Evolutionary conservation across 2,888 invertebrate species (phyloP).

Genomic region (Pachydiplax longipennis): DNA sequence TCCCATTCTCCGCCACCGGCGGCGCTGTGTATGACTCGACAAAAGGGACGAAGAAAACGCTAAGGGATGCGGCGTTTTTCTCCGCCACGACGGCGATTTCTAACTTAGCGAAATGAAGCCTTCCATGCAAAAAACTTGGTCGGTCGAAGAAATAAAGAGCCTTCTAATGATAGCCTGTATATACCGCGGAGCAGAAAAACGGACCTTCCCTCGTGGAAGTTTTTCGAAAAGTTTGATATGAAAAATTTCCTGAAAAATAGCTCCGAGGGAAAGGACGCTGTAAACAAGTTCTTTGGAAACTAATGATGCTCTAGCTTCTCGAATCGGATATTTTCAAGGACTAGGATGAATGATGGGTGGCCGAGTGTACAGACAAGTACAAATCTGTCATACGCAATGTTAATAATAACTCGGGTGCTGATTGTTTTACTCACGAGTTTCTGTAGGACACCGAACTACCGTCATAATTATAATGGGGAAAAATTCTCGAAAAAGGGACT

Average conservation of each 20-base stretch:
- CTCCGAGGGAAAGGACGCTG: neutral
- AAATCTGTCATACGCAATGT: neutral
- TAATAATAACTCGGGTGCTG: neutral
- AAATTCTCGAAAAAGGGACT: too few relatives aligned
- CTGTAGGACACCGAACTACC: too few relatives aligned
- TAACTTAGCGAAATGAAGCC: neutral
- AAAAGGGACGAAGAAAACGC: neutral
- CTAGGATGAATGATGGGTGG: neutral
- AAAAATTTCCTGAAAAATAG: neutral
- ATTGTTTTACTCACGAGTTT: neutral
- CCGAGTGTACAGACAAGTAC: neutral
- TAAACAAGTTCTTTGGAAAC: neutral
- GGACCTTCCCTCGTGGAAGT: neutral
- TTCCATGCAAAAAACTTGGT: neutral
- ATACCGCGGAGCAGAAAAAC: neutral
- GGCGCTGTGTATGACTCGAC: neutral
- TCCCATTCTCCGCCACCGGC: neutral
- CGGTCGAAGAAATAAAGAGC: neutral
- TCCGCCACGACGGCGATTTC: neutral
- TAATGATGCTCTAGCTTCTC: neutral
- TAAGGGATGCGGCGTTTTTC: neutral
- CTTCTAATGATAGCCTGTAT: neutral
- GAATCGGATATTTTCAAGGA: neutral
- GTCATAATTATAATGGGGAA: too few relatives aligned
- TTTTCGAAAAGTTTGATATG: neutral